These are phyloP conservation scores for Siniperca knerii DNA, from an alignment of 2,113 vertebrate species.

Conservation along the genomic window DNA sequence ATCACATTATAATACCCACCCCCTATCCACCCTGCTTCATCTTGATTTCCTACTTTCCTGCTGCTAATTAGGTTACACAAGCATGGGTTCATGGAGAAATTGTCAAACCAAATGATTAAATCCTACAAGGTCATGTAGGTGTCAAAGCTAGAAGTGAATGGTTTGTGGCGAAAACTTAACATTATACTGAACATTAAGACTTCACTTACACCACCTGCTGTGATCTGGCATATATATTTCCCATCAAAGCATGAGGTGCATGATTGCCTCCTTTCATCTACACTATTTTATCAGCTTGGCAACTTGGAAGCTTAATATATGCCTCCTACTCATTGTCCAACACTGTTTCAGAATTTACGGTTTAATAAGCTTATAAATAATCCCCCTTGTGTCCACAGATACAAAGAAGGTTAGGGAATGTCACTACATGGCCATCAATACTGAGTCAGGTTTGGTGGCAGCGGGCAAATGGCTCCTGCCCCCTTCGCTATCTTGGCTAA, in stretches of 20 bases:
- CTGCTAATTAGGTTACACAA: conserved; percentile 63
- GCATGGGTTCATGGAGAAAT: conserved; percentile 26
- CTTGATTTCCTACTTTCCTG: conserved; percentile 51
- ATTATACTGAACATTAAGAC: not conserved
- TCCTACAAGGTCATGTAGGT: conserved; percentile 52
- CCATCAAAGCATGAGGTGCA: conserved; percentile 53
- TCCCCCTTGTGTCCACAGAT: conserved; percentile 68
- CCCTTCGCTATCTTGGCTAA: conserved; percentile 44
- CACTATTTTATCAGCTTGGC: conserved; percentile 67
- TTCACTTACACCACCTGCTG: conserved; percentile 34
- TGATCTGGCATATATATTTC: conserved; percentile 40
- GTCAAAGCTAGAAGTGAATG: conserved; percentile 26
- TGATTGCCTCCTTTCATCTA: conserved; percentile 68
- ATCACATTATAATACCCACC: conserved; percentile 39
- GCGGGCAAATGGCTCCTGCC: conserved; percentile 45
- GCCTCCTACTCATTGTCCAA: conserved; percentile 67
- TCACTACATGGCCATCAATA: conserved; percentile 60
- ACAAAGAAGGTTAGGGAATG: conserved; percentile 71
- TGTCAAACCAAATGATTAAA: conserved; percentile 44
- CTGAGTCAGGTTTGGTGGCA: conserved; percentile 23
- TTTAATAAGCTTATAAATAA: conserved; percentile 79
- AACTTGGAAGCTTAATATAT: conserved; percentile 68
- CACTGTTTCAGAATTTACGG: conserved; percentile 71
- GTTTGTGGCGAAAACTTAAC: conserved; percentile 27
- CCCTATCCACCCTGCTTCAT: conserved; percentile 35